Conservation (phyloP, 2,888 invertebrate genomes). For the Tryphoninae sp. region DNA sequence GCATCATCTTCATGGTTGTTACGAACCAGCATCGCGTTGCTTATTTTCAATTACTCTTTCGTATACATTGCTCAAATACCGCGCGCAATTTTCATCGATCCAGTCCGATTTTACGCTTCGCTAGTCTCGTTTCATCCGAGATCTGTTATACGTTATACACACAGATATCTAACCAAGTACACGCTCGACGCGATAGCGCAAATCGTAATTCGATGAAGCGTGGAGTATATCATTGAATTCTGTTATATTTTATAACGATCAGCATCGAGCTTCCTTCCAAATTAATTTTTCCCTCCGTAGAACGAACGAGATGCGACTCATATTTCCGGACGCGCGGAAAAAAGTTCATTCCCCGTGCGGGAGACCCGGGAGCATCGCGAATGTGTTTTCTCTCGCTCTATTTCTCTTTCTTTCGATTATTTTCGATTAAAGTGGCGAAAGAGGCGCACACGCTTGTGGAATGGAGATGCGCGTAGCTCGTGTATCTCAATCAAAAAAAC, state of each 20-base stretch:
- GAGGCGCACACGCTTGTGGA: neutral
- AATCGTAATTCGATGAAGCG: neutral
- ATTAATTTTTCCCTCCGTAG: neutral
- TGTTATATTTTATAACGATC: neutral
- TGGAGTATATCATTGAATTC: neutral
- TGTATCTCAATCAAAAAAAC: neutral
- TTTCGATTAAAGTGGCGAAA: constrained; percentile 8
- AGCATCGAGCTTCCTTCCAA: neutral
- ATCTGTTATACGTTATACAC: neutral
- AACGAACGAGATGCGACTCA: neutral
- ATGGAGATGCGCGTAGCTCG: neutral
- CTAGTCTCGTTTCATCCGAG: neutral
- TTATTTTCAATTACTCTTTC: neutral
- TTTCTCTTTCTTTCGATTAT: neutral
- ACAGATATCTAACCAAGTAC: neutral
- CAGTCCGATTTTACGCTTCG: neutral
- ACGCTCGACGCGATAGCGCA: neutral
- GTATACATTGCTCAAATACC: neutral
- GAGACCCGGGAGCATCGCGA: neutral
- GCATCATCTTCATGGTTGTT: neutral
- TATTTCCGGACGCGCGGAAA: neutral
- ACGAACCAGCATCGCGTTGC: neutral
- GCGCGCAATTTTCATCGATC: neutral
- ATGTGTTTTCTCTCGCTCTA: neutral
- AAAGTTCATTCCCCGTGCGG: neutral